Conservation (phyloP, 2,888 invertebrate genomes). For the Orchesella flavescens region DNA sequence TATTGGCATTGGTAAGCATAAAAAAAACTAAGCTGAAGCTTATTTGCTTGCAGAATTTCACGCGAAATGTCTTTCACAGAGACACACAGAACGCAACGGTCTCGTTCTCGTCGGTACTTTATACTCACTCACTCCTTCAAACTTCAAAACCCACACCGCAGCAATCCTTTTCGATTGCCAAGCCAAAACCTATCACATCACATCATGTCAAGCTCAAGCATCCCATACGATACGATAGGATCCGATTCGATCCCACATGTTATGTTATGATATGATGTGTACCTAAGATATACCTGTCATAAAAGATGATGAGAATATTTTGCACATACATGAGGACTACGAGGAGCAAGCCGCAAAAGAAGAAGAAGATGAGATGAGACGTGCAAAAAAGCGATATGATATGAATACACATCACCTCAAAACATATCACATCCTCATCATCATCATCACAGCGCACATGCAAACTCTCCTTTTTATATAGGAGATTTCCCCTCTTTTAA, state of each 20-base stretch:
- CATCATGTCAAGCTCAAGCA: constrained; percentile 11
- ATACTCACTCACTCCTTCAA: neutral
- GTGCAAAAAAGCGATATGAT: constrained; percentile 40
- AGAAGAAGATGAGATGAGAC: constrained; percentile 24
- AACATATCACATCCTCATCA: neutral
- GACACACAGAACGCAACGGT: no score
- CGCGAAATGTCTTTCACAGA: constrained; percentile 31
- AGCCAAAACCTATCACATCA: constrained; percentile 34
- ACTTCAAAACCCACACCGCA: neutral
- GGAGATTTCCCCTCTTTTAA: no score
- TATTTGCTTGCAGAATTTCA: constrained; percentile 20
- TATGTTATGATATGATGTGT: no score
- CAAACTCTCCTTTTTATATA: no score
- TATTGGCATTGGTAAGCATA: constrained; percentile 25
- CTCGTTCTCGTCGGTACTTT: no score
- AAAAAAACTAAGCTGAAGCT: constrained; percentile 8
- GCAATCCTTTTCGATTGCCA: constrained; percentile 23
- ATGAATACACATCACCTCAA: no score
- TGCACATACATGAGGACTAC: constrained; percentile 48
- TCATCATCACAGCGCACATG: neutral
- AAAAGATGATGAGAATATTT: constrained; percentile 56
- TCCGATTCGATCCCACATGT: no score
- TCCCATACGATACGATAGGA: no score
- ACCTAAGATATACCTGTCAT: constrained; percentile 38
- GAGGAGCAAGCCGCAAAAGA: constrained; percentile 35